Conservation (phyloP, 2,888 invertebrate genomes). For the Dinocampus coccinellae region DNA sequence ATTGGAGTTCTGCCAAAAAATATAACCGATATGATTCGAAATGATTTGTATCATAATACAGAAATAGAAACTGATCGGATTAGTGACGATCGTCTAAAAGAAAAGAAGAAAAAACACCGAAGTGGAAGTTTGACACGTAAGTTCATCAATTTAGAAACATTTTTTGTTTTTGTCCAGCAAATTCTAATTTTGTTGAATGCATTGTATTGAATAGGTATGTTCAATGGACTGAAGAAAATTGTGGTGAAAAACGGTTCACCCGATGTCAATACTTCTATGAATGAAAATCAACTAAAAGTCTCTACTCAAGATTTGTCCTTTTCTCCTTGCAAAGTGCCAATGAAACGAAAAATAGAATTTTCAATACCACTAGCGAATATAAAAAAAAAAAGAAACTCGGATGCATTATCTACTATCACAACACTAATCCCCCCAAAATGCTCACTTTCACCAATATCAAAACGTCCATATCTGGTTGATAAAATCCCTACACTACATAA, state of each 20-base stretch:
- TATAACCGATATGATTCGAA: conserved; percentile 69
- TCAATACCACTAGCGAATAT: conserved; percentile 72
- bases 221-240: conserved; percentile 83
- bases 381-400: conserved; percentile 79
- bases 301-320: conserved; percentile 66
- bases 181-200: conserved; percentile 1
- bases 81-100: conserved; percentile 54
- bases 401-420: conserved; percentile 69
- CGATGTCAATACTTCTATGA: conserved; percentile 69
- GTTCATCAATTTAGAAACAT: conserved; percentile 46
- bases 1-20: conserved; percentile 81
- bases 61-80: conserved; percentile 58
- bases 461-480: conserved; percentile 69
- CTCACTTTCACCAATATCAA: conserved; percentile 68
- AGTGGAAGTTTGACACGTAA: conserved; percentile 89
- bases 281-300: conserved; percentile 44
- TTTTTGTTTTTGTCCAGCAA: too few species aligned
- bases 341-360: conserved; percentile 77
- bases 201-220: conserved; percentile 74
- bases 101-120: conserved; percentile 81
- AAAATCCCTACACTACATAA: conserved; percentile 54
- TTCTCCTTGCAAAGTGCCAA: conserved; percentile 75
- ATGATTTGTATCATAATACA: conserved; percentile 57
- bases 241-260: conserved; percentile 75
- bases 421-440: conserved; percentile 72